Conservation (phyloP, 2,888 invertebrate genomes). For the Tolmerus cingulatus region DNA sequence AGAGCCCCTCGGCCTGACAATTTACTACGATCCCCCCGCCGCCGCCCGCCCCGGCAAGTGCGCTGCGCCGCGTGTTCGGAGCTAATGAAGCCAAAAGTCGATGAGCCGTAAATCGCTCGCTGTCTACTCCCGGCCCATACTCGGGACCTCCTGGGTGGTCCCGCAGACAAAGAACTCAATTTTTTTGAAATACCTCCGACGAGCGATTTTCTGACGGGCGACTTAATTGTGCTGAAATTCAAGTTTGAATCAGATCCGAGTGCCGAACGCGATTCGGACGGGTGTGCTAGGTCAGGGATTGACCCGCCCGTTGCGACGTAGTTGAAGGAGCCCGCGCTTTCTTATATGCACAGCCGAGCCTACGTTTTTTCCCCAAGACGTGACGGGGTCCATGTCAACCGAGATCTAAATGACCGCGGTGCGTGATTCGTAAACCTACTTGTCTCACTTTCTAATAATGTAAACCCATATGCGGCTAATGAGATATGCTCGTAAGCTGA, state of each 20-base stretch:
- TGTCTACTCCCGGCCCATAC: background rate
- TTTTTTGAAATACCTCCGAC: conserved; percentile 16
- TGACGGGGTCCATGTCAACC: background rate
- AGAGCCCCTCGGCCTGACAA: conserved; percentile 30
- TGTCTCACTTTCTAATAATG: background rate
- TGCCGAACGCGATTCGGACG: background rate
- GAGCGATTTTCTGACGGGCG: conserved; percentile 33
- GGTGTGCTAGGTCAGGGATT: background rate
- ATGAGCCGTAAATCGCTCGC: conserved; percentile 40
- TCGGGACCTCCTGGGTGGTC: conserved; percentile 32
- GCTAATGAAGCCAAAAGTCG: conserved; percentile 39
- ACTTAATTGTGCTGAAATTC: conserved; percentile 11
- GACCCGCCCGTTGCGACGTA: background rate
- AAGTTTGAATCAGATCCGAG: background rate
- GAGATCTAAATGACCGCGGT: background rate
- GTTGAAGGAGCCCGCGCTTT: background rate
- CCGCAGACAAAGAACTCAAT: conserved; percentile 1
- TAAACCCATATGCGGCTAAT: background rate
- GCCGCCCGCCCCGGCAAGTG: background rate
- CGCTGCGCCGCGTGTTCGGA: conserved; percentile 24
- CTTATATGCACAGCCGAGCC: background rate
- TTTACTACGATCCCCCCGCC: conserved; percentile 14
- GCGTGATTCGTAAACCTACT: background rate
- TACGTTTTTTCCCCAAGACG: background rate
- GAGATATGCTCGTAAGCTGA: background rate